phyloP scores from a whole-genome alignment of 2,797 vertebrate genomes.

The Danio jaintianensis region DNA sequence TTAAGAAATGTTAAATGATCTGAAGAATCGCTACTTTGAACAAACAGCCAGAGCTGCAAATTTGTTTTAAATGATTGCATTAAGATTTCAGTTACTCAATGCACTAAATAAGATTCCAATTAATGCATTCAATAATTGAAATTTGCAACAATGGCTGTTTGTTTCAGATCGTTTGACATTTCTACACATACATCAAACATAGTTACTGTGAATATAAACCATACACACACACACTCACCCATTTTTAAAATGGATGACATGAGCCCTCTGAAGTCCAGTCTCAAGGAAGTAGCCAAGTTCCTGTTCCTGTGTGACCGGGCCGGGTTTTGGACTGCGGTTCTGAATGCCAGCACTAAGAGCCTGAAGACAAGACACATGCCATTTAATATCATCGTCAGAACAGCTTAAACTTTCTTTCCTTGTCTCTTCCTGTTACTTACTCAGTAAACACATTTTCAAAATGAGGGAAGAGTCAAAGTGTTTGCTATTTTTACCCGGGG shows the following conservation, averaged over 20 bases:
- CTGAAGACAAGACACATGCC: conserved; percentile 68
- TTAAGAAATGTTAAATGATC: too few relatives aligned
- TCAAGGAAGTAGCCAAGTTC: conserved; percentile 98
- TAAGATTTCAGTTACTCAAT: too few relatives aligned
- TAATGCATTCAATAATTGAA: too few relatives aligned
- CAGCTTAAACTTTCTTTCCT: background rate
- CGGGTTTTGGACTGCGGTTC: conserved; percentile 97
- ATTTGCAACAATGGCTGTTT: too few relatives aligned
- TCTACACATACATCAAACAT: background rate
- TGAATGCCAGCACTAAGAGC: conserved; percentile 91
- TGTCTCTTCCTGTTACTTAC: background rate
- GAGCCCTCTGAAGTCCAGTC: conserved; percentile 96
- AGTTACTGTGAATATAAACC: background rate
- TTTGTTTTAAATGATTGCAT: too few relatives aligned
- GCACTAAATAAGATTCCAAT: too few relatives aligned
- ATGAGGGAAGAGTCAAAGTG: background rate
- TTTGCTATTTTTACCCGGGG: background rate
- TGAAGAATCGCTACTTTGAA: too few relatives aligned
- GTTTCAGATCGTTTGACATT: too few relatives aligned
- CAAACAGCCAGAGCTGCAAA: too few relatives aligned
- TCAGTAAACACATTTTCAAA: background rate
- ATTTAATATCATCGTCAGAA: conserved; percentile 1
- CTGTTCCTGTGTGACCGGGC: conserved; percentile 90
- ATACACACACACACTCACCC: conserved; percentile 80
- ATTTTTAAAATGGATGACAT: conserved; percentile 98